Evolutionary conservation across 2,888 invertebrate species (phyloP).

Genomic region (Phoronis australis): DNA sequence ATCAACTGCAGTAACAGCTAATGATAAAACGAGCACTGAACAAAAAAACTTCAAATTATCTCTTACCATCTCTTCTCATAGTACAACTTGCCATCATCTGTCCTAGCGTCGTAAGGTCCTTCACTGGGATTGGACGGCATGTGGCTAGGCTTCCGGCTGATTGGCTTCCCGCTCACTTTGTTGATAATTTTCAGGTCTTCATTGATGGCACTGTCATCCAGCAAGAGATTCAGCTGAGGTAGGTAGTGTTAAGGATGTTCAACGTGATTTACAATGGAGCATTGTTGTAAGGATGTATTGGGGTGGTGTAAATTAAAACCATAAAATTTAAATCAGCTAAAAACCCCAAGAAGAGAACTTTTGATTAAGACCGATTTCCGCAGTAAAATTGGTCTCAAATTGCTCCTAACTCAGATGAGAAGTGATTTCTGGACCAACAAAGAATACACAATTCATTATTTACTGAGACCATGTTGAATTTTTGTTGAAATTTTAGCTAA

Average conservation of each 20-base stretch:
- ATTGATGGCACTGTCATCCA: constrained; percentile 85
- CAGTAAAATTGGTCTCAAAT: too few species aligned
- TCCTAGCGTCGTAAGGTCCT: constrained; percentile 65
- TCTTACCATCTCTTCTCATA: constrained; percentile 83
- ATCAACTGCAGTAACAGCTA: too few species aligned
- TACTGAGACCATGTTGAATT: too few species aligned
- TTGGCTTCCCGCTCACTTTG: constrained; percentile 50
- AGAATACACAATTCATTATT: too few species aligned
- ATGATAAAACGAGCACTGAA: background rate
- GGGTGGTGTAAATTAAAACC: background rate
- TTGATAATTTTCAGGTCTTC: constrained; percentile 77
- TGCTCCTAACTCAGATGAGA: too few species aligned
- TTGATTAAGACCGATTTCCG: too few species aligned
- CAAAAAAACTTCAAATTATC: background rate
- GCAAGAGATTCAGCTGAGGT: constrained; percentile 77
- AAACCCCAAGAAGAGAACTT: too few species aligned
- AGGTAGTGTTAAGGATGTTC: constrained; percentile 48
- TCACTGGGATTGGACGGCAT: constrained; percentile 11
- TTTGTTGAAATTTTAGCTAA: too few species aligned
- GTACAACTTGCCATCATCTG: constrained; percentile 89
- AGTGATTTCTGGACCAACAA: too few species aligned
- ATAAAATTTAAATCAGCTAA: background rate
- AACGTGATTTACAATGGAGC: too few species aligned
- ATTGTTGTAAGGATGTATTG: background rate
- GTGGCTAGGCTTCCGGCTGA: constrained; percentile 31